A percentile compares a stretch with the other conserved stretches of the same genome.
Conservation (phyloP, 2,797 vertebrate species). For the Garrulus glandarius region DNA sequence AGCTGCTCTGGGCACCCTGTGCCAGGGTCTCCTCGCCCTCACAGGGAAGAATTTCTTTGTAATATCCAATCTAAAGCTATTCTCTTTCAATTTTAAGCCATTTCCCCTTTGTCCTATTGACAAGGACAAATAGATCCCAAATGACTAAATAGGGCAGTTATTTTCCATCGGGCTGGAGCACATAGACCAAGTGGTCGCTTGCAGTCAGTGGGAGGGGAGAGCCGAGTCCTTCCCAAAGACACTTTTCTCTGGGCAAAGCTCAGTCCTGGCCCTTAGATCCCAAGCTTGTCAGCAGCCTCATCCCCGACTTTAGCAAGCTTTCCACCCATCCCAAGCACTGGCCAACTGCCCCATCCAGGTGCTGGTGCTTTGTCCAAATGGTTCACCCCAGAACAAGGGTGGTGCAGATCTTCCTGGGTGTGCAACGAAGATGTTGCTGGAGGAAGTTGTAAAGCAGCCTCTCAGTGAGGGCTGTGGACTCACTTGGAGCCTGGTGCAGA, state of each 20-base stretch:
- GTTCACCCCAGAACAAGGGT: background rate
- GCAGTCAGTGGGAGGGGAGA: background rate
- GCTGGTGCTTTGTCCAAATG: accelerated
- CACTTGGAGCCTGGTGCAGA: background rate
- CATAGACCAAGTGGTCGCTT: accelerated
- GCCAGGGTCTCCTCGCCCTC: background rate
- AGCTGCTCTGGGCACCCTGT: background rate
- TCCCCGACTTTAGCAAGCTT: background rate
- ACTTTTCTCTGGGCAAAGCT: background rate
- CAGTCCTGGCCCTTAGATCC: background rate
- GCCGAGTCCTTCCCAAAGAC: background rate
- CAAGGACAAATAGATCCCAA: background rate
- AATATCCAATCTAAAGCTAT: too few relatives aligned
- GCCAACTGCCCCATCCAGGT: background rate
- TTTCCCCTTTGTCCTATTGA: background rate
- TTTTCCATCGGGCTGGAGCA: background rate
- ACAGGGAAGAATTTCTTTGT: background rate
- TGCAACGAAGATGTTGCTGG: background rate
- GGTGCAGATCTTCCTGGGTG: background rate
- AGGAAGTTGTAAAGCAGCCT: slow-evolving; percentile 15
- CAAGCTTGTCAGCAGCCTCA: background rate
- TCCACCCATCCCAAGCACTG: accelerated
- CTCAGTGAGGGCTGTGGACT: background rate
- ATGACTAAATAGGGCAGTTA: accelerated
- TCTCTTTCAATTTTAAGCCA: background rate